These are phyloP conservation scores for Drosophila greeni DNA, from an alignment of 2,888 invertebrate species.

Conservation along the genomic window DNA sequence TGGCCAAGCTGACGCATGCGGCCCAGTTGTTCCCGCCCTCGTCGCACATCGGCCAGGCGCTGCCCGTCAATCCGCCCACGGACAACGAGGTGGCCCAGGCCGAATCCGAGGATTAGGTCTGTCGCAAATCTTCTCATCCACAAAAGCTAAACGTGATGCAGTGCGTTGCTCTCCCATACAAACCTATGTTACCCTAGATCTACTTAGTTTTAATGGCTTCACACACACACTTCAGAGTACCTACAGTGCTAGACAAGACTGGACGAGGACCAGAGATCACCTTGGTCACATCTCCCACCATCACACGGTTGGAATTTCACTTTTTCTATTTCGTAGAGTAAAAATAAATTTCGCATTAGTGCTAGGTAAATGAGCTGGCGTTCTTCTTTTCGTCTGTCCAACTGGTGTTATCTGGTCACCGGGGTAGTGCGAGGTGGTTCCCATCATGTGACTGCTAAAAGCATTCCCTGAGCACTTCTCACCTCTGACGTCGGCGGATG, in stretches of 20 bases:
- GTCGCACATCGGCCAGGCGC: conserved; percentile 26
- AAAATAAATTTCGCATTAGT: conserved; percentile 42
- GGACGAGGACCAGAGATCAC: conserved; percentile 50
- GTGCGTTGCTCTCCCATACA: conserved; percentile 57
- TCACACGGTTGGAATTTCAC: conserved; percentile 52
- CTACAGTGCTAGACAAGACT: conserved; percentile 65
- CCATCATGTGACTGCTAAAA: conserved; percentile 54
- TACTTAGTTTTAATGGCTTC: conserved; percentile 34
- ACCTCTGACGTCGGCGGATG: conserved; percentile 27
- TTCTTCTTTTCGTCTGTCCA: conserved; percentile 9
- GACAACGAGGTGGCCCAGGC: conserved; percentile 51
- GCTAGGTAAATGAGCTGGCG: conserved; percentile 39
- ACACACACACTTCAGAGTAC: conserved; percentile 44
- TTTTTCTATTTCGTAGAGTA: conserved; percentile 51
- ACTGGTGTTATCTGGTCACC: conserved; percentile 32
- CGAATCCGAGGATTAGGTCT: conserved; percentile 34
- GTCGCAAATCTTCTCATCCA: conserved; percentile 4
- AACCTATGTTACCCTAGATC: conserved; percentile 21
- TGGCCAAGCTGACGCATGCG: conserved; percentile 68
- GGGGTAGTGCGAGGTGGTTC: conserved; percentile 5
- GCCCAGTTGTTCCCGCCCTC: conserved; percentile 64
- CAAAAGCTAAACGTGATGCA: conserved; percentile 45
- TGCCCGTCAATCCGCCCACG: conserved; percentile 30
- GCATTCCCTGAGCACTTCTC: conserved; percentile 37
- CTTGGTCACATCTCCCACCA: conserved; percentile 38